These are phyloP conservation scores for Drosophila koepferae DNA, from an alignment of 2,888 invertebrate species.

Conservation along the genomic window DNA sequence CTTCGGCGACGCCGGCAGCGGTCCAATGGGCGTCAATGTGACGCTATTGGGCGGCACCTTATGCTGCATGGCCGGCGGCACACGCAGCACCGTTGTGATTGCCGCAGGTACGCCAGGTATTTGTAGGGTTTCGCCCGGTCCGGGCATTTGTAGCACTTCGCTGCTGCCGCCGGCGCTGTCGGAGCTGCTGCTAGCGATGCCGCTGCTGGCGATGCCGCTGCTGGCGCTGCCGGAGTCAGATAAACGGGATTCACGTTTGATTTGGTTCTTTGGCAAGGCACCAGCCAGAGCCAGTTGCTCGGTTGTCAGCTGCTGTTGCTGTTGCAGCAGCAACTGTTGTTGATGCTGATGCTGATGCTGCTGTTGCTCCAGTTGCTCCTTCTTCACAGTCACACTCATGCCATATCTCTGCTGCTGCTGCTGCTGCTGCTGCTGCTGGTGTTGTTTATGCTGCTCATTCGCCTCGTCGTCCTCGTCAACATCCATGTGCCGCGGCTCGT, in stretches of 20 bases:
- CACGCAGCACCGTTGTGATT: conserved; percentile 71
- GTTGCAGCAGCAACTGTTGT: conserved; percentile 24
- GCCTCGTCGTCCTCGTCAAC: conserved; percentile 63
- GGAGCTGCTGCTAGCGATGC: conserved; percentile 54
- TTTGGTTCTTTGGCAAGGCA: conserved; percentile 81
- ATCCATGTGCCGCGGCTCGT: conserved; percentile 62
- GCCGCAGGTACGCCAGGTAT: conserved; percentile 82
- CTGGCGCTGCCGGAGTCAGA: conserved; percentile 57
- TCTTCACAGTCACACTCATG: conserved; percentile 81
- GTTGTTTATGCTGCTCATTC: conserved; percentile 44
- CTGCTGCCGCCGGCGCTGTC: conserved; percentile 61
- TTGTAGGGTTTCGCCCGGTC: conserved; percentile 78
- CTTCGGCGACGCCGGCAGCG: conserved; percentile 71
- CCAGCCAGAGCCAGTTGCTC: conserved; percentile 49
- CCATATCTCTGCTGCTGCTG: conserved; percentile 48
- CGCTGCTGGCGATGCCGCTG: conserved; percentile 32
- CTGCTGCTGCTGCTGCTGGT: conserved; percentile 49
- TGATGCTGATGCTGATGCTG: conserved; percentile 33
- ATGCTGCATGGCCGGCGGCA: conserved; percentile 39
- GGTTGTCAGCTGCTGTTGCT: conserved; percentile 44
- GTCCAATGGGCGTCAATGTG: conserved; percentile 76
- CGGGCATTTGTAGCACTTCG: conserved; percentile 65
- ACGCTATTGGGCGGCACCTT: conserved; percentile 69
- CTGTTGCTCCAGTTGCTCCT: conserved; percentile 64
- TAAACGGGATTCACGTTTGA: conserved; percentile 79